These are phyloP conservation scores for Pontoporia blainvillei DNA, from an alignment of 2,113 vertebrate species.

Conservation along the genomic window DNA sequence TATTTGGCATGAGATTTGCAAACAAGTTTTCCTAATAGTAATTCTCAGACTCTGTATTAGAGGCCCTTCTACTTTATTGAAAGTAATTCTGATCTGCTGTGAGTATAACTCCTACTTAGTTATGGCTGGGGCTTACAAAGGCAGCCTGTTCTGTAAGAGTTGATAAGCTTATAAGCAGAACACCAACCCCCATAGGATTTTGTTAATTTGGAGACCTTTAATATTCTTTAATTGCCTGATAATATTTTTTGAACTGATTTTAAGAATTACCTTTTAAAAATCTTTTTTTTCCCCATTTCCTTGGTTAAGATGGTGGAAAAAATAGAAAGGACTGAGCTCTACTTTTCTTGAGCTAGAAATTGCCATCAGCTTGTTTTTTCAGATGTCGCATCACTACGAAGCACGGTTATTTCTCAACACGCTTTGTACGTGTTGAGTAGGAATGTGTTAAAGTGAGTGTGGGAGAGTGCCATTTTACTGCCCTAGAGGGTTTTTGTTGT, in stretches of 20 bases:
- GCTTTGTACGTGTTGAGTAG: not conserved
- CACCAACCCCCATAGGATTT: not conserved
- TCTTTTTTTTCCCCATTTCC: not conserved
- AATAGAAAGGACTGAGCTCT: not conserved
- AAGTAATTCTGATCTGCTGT: not conserved
- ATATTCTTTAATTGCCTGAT: not conserved
- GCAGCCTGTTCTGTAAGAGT: not conserved
- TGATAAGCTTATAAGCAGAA: not conserved
- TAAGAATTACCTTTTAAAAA: not conserved
- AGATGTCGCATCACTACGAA: rapidly evolving
- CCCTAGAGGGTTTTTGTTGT: not conserved
- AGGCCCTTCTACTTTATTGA: not conserved
- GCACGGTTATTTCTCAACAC: not conserved
- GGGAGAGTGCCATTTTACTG: not conserved
- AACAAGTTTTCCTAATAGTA: not conserved
- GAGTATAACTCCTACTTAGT: not conserved
- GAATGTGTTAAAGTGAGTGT: not conserved
- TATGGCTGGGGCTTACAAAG: not conserved
- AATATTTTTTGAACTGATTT: not conserved
- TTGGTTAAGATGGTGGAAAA: not conserved
- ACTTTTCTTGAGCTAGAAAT: not conserved
- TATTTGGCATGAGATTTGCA: not conserved
- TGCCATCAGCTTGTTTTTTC: not conserved
- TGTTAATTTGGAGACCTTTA: not conserved
- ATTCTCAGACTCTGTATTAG: not conserved